Base-by-base conservation (phyloP, 2,888 invertebrate species). In the Drosophila mettleri region DNA sequence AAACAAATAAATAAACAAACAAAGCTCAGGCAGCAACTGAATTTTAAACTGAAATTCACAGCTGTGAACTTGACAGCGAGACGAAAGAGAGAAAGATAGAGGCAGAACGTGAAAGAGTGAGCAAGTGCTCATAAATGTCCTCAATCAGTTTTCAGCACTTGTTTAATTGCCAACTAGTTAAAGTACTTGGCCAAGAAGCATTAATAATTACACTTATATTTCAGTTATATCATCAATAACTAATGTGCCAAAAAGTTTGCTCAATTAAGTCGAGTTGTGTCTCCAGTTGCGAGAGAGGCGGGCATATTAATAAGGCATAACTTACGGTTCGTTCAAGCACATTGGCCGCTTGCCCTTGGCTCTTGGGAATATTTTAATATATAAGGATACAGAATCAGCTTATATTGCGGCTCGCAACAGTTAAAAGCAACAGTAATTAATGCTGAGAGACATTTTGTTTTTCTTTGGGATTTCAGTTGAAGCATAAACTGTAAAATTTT, bases 1-100 rank as follows among this genome's bases (percentile, higher is more conserved):
- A 73, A 60, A 65, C 46, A 74, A 74, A 70, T 52, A 66, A 71
- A 71, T 59, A 64, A 62, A 62, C 48, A 63, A 60, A 52, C 61
- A 59, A 58, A 34, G 12, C 52, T 60, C 43, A 45, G 53, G 12
- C 22, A 29, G 38, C 51, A 34, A 75, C 52, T 33, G 52, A 52
- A 71, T 68, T 63, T 71, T 62, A 57, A 67, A 59, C 59, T 45
- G 33, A 55, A 57, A 27, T 46, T 31, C 33, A 5, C 16, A 58
- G 43, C 57, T 46, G 60, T 51, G 27, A 41, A 38, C 41, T 51
- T 34, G 36, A n/a, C 20, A 48, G 20, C 31, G 3, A 18, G 14
- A 8, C 8, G 16, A 9, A n/a, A 9, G 43, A 4, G 10, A 24
- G 27, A 45, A 14, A n/a, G 6, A 34, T n/a, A n/a, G 34, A 34